phyloP scores from a whole-genome alignment of 2,797 vertebrate species.

The Heteromormyrus szaboi region DNA sequence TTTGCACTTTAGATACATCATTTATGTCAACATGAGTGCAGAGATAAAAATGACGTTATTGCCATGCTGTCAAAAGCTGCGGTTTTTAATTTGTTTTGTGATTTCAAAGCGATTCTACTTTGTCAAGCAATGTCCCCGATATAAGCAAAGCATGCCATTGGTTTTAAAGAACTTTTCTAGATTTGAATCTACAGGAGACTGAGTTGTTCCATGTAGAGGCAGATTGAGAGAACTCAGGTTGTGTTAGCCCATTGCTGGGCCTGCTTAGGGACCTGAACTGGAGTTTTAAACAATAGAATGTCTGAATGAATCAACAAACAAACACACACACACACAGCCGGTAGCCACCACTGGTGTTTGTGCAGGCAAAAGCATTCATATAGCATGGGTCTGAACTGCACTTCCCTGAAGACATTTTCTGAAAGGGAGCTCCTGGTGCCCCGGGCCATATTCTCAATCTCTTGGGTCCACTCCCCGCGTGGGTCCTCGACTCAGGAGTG shows the following conservation, averaged over 20 bases:
- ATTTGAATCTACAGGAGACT: not conserved
- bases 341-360: not conserved
- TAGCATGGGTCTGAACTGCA: not conserved
- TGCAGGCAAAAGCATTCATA: not conserved
- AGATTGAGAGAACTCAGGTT: not conserved
- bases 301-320: not conserved
- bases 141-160: not conserved
- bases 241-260: not conserved
- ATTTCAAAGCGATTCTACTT: not conserved
- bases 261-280: not conserved
- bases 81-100: not conserved
- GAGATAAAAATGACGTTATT: not conserved
- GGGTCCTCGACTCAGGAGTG: constrained; percentile 92
- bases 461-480: constrained; percentile 77
- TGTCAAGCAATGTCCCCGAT: not conserved
- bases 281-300: not conserved
- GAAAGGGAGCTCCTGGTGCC: not conserved
- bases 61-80: not conserved
- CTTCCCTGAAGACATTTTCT: not conserved
- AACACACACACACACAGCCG: not conserved
- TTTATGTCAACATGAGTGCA: not conserved
- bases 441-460: constrained; percentile 74
- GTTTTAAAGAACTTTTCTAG: not conserved
- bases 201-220: not conserved
- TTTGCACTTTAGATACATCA: not conserved